Percentiles rank a stretch among this genome's conserved stretches.
Evolutionary conservation across 1,140 invertebrate genomes (phyloP).

Genomic region (Artemia franciscana): DNA sequence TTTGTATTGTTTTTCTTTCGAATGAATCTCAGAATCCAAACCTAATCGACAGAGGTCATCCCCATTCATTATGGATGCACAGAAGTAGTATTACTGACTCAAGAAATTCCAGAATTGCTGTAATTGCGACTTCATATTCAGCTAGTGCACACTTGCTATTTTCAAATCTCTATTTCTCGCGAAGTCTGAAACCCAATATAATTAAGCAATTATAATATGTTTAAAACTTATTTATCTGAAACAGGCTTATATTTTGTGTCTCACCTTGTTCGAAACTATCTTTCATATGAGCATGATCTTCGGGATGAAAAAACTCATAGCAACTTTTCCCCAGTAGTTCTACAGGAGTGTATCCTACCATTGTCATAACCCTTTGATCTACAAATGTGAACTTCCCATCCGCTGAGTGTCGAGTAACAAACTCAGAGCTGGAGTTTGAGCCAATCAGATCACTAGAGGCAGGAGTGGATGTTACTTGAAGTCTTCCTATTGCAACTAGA

Average conservation of each 20-base stretch:
- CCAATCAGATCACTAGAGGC: slow-evolving; percentile 67
- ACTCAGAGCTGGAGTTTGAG: slow-evolving; percentile 65
- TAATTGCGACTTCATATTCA: too few relatives aligned
- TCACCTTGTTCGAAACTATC: slow-evolving; percentile 91
- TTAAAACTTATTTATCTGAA: not conserved
- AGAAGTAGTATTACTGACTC: too few relatives aligned
- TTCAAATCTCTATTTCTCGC: too few relatives aligned
- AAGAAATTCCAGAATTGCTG: too few relatives aligned
- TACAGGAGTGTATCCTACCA: slow-evolving; percentile 76
- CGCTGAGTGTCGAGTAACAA: slow-evolving; percentile 76
- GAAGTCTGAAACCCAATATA: too few relatives aligned
- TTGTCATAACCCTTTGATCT: slow-evolving; percentile 71
- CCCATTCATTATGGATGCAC: too few relatives aligned
- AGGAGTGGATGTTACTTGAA: slow-evolving; percentile 86
- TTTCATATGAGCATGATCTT: slow-evolving; percentile 86
- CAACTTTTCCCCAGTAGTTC: slow-evolving; percentile 83
- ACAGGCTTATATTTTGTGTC: not conserved
- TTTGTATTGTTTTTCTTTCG: too few relatives aligned
- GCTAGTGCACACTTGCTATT: too few relatives aligned
- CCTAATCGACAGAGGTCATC: too few relatives aligned
- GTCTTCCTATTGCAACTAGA: slow-evolving; percentile 85
- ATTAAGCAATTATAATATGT: too few relatives aligned
- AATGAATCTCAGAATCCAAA: too few relatives aligned
- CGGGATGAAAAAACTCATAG: slow-evolving; percentile 88
- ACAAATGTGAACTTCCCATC: slow-evolving; percentile 98